phyloP scores from a whole-genome alignment of 2,797 vertebrate genomes.

The Acanthornis magna region DNA sequence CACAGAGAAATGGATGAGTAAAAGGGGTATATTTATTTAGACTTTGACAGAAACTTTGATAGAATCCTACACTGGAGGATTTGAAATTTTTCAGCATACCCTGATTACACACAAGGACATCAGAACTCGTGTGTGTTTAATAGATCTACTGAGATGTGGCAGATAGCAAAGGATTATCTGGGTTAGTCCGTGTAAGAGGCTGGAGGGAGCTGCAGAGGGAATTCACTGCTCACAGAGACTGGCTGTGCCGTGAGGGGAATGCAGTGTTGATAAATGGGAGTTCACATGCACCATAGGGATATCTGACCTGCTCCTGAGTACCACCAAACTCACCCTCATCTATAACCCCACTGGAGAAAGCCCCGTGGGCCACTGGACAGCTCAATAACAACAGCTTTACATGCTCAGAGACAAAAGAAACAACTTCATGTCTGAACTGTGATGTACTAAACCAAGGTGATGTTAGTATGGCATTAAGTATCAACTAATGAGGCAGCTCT shows the following conservation, averaged over 20 bases:
- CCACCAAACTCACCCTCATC: neutral
- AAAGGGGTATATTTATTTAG: neutral
- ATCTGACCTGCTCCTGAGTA: neutral
- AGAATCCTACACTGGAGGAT: neutral
- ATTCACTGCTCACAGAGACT: neutral
- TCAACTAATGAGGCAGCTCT: neutral
- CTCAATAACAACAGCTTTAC: neutral
- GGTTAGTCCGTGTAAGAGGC: conserved; percentile 19
- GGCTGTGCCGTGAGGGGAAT: neutral
- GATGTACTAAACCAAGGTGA: neutral
- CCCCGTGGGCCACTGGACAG: neutral
- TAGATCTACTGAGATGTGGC: conserved; percentile 19
- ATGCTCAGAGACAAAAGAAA: neutral
- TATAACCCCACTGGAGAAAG: neutral
- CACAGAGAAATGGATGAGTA: neutral
- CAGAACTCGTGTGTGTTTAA: neutral
- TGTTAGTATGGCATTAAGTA: neutral
- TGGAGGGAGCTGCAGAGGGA: conserved; percentile 7
- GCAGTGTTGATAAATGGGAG: neutral
- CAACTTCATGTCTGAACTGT: neutral
- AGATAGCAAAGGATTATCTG: conserved; percentile 56
- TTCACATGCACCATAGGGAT: neutral
- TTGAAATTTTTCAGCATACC: neutral
- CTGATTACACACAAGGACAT: conserved; percentile 7
- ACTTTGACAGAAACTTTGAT: neutral